Evolutionary conservation across 2,797 vertebrate genomes (phyloP).

Genomic region (Stomatorhinus walkeri): DNA sequence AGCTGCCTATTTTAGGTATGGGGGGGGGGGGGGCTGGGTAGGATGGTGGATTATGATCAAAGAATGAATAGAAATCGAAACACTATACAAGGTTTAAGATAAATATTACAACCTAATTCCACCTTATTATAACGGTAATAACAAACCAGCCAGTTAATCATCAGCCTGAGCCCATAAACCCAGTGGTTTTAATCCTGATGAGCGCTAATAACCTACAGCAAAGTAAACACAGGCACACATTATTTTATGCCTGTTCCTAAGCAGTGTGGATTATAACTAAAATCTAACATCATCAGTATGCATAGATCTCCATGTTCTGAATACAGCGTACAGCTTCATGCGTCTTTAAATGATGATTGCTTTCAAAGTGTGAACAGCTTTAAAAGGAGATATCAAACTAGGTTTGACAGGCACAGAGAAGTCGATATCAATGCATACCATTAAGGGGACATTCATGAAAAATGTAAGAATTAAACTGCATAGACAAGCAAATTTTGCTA

Average conservation of each 20-base stretch:
- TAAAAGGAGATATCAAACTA: not conserved
- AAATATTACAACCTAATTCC: conserved; percentile 3
- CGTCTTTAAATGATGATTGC: not conserved
- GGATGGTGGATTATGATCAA: conserved; percentile 44
- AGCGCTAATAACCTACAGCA: not conserved
- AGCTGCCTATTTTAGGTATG: conserved; percentile 34
- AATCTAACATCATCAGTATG: not conserved
- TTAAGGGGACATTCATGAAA: not conserved
- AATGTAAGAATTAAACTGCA: conserved; percentile 1
- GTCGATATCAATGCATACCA: not conserved
- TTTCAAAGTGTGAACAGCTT: not conserved
- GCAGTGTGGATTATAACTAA: not conserved
- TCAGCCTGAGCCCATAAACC: not conserved
- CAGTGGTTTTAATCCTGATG: not conserved
- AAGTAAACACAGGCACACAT: not conserved
- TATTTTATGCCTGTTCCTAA: not conserved
- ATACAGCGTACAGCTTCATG: not conserved
- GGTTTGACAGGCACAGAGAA: not conserved
- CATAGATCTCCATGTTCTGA: not conserved
- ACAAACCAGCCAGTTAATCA: conserved; percentile 10
- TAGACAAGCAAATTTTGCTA: not conserved
- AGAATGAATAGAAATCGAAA: conserved; percentile 16
- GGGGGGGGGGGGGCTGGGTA: not conserved
- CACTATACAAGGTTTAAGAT: conserved; percentile 9
- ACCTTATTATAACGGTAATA: conserved; percentile 15